Evolutionary conservation across 2,888 invertebrate species (phyloP), one percentile per base, ranked within the genome.

Genomic region (Operophtera brumata): DNA sequence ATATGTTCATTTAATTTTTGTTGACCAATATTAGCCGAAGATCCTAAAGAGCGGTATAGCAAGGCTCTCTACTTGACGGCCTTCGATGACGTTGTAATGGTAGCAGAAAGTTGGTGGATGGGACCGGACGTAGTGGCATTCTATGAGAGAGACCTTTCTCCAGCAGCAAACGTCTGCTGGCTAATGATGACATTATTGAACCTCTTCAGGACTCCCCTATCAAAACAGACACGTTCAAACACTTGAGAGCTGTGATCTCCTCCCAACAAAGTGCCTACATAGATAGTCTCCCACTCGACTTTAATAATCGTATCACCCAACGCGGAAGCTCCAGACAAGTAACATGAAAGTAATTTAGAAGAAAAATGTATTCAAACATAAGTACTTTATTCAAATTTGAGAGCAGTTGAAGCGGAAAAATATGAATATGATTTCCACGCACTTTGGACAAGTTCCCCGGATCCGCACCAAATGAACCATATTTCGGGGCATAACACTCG

Each of bases 341-440:
- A 58, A 63, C 59, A 61, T 57, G 57, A 59, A 62, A 62, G 65
- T 62, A 63, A 65, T 65, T 62, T 65, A 61, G 62, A 62, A 65
- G 61, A 63, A 61, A 61, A 65, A 62, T 63, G 61, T 65, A 65
- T 61, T 65, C 65, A 62, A 65, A 65, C 65, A 58, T 61, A 65
- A 65, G 65, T 63, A 65, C 62, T 72, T 86, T 86, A 89, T 88
- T 87, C 84, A 87, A 88, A 88, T 87, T 71, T 76, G 74, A 66
- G 78, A 86, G 73, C 87, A 86, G 84, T 87, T 84, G 84, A 84
- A 81, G 83, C 80, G 86, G 78, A 86, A 89, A 88, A 89, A 87
- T 86, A 88, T 87, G 89, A 89, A 89, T 89, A 89, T 82, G 86
- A 87, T 87, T 87, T 84, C 77, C 75, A 80, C 84, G 84, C 80